Evolutionary conservation across 2,888 invertebrate species (phyloP).

Genomic region (Acleris emargana): DNA sequence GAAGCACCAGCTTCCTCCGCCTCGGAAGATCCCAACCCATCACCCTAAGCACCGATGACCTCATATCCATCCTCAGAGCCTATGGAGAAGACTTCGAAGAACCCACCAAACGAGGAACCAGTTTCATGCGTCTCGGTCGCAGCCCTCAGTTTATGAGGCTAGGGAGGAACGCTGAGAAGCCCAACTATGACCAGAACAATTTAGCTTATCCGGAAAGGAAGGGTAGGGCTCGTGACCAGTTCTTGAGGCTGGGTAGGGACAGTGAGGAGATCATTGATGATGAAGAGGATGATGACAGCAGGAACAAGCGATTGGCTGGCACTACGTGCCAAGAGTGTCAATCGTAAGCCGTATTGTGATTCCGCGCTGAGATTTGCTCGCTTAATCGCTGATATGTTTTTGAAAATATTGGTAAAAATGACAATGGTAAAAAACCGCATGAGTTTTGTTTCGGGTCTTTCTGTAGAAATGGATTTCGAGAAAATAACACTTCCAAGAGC

Average conservation of each 20-base stretch:
- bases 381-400: conserved; percentile 3
- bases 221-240: conserved; percentile 71
- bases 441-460: no score
- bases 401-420: no score
- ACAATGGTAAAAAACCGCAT: no score
- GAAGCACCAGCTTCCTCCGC: conserved; percentile 73
- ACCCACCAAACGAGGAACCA: conserved; percentile 62
- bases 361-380: conserved; percentile 36
- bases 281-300: conserved; percentile 57
- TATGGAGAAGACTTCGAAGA: conserved; percentile 71
- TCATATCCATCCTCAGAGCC: conserved; percentile 62
- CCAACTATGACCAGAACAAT: conserved; percentile 55
- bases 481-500: no score
- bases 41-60: conserved; percentile 66
- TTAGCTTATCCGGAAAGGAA: conserved; percentile 69
- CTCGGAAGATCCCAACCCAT: conserved; percentile 72
- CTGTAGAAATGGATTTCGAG: no score
- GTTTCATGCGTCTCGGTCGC: conserved; percentile 71
- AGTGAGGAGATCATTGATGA: conserved; percentile 66
- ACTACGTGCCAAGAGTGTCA: conserved; percentile 64
- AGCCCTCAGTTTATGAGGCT: conserved; percentile 78
- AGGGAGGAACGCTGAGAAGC: conserved; percentile 64
- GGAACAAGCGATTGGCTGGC: conserved; percentile 65
- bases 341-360: conserved; percentile 54
- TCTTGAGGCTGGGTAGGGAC: conserved; percentile 73